Evolutionary conservation across 2,797 vertebrate species (phyloP), one percentile per base, ranked within the genome.

Genomic region (Lindbergichthys nudifrons): DNA sequence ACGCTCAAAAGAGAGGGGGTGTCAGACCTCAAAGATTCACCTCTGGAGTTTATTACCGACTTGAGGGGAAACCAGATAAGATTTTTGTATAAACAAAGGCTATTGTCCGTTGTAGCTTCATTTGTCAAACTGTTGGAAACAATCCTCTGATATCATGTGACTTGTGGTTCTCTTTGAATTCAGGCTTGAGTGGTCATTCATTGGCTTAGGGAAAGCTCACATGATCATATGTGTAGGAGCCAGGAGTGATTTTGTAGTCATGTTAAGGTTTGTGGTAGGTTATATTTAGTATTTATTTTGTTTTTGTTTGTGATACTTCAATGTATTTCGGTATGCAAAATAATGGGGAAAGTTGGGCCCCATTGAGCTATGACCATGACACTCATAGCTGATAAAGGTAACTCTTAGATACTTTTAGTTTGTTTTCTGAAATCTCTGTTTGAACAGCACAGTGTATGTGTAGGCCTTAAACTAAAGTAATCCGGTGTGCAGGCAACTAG

Each of bases 51-150:
- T 54, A 88, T 88, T 84, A 81, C 26, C 61, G 70, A 69, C 76
- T 53, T 45, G 11, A 78, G 72, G 32, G 85, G 87, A 88, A 91
- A 67, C 66, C 56, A 68, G 89, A 92, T 90, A 88, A 85, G 86
- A 83, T 60, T 80, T 36, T 70, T 81, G 53, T 13, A 32, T 80
- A 80, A 90, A 85, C 86, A 89, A 77, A 83, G 77, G 21, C 66
- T 62, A 87, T 92, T 92, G 89, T 89, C 74, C 71, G 43, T 41
- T 43, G 50, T 15, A 61, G 62, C 70, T 46, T 79, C 30, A 61
- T 84, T 85, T 78, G 54, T 86, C 75, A 83, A 73, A 72, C 60
- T 72, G 45, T 46, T 87, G 68, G 73, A 81, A 13, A 7, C 54
- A 43, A 1, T 66, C 45, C 52, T 32, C 43, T 10, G 1, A 16